Percentiles rank a stretch among this genome's conserved stretches.
phyloP scores from a whole-genome alignment of 2,113 vertebrate species.

The Cyprinodon brontotheroides region DNA sequence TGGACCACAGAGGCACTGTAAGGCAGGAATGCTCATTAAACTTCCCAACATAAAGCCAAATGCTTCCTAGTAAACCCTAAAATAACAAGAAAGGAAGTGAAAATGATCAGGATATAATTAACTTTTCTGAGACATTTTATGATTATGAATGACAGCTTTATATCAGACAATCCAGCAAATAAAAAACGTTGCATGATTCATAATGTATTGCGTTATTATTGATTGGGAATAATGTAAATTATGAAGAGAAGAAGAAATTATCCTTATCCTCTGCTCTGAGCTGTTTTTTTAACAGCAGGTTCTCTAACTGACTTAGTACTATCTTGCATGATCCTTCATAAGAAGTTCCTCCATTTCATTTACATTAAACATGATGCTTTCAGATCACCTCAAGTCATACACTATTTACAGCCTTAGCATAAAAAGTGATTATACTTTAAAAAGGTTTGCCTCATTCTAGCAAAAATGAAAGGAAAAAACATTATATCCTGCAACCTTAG shows the following conservation, averaged over 20 bases:
- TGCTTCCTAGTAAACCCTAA: constrained; percentile 8
- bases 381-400: not conserved
- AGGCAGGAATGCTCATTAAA: constrained; percentile 37
- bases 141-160: not conserved
- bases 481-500: not conserved
- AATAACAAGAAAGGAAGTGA: constrained; percentile 1
- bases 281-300: not conserved
- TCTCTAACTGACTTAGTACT: not conserved
- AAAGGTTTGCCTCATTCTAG: not conserved
- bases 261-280: not conserved
- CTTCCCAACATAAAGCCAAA: constrained; percentile 15
- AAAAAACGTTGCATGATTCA: no score
- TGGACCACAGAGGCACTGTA: constrained; percentile 13
- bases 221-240: not conserved
- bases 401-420: not conserved
- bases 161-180: no score
- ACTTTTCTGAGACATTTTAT: constrained; percentile 9
- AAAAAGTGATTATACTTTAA: not conserved
- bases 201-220: not conserved
- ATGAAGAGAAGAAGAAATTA: constrained; percentile 2
- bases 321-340: not conserved
- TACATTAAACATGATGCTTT: not conserved
- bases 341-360: not conserved
- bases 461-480: not conserved
- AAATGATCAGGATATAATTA: constrained; percentile 2